Base-by-base conservation (phyloP, 2,113 vertebrate genomes). In the Eurypyga helias region DNA sequence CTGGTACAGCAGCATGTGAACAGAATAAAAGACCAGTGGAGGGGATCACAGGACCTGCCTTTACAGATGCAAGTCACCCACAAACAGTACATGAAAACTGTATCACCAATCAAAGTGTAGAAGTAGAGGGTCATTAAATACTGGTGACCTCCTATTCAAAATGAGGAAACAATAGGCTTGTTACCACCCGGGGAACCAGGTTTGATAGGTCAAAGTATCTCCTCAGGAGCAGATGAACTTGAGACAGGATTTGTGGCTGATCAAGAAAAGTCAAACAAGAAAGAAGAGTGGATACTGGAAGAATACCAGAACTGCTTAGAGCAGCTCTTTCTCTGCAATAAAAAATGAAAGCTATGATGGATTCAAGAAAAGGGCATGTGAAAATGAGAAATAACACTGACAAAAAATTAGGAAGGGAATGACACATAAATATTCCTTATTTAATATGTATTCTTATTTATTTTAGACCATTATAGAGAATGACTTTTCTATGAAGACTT, bases 341-440 rank as follows among this genome's bases (percentile, higher is more conserved):
- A 94, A 70, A 41, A 62, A 92, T n/a, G 2, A 76, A 92, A 77
- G 7, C 5, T 25, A 13, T 49, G 3, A 13, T 34, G 4, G 1
- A 13, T 62, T 86, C 31, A 78, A 31, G 62, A 58, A 76, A 69
- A 70, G 16, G 10, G n/a, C 2, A 9, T 13, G 4, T n/a, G 26
- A 73, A 91, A 93, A 91, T 87, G 7, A 81, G n/a, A 75, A 80
- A 25, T 9, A 81, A 41, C 3, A 10, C 5, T 57, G 26, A 69
- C 6, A 89, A 83, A 80, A 76, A 13, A n/a, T 26, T 76, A 38
- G 10, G 15, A 61, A 81, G 10, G 84, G 11, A 43, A 34, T 54
- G 31, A 67, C 7, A 21, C 24, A 17, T 0, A 0, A 4, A 41
- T 46, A 65, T n/a, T 34, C 17, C 2, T 65, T 83, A 52, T 52